Percentiles rank a stretch among this genome's conserved stretches.
These are phyloP conservation scores for Eucidaris tribuloides DNA, from an alignment of 35 echinoderm and acorn worm species.

Conservation along the genomic window DNA sequence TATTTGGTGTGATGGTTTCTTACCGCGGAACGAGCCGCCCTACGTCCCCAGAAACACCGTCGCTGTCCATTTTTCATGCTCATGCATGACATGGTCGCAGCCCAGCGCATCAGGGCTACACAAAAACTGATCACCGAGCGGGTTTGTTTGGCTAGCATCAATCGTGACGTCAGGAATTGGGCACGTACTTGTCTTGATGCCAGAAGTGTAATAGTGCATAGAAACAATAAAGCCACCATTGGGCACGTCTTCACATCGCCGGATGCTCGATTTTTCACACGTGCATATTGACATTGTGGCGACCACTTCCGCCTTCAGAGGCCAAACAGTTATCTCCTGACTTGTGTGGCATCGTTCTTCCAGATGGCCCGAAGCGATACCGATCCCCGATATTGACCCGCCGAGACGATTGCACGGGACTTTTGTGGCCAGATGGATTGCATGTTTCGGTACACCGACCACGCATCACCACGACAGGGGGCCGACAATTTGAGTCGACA, in stretches of 20 bases:
- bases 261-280: slow-evolving; percentile 33
- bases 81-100: too few species aligned
- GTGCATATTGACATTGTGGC: slow-evolving; percentile 53
- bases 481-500: slow-evolving; percentile 20
- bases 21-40: too few species aligned
- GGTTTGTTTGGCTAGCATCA: too few species aligned
- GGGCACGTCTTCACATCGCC: slow-evolving; percentile 28
- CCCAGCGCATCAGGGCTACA: too few species aligned
- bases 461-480: slow-evolving; percentile 8
- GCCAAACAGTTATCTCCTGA: slow-evolving; percentile 16
- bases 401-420: not conserved
- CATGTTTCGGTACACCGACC: not conserved
- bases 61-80: too few species aligned
- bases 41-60: too few species aligned
- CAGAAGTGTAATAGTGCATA: slow-evolving; percentile 36
- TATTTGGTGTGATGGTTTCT: too few species aligned
- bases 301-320: slow-evolving; percentile 28
- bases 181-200: slow-evolving; percentile 28
- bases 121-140: too few species aligned
- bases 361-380: slow-evolving; percentile 23
- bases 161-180: too few species aligned
- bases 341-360: slow-evolving; percentile 4
- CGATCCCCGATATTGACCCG: not conserved
- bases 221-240: slow-evolving; percentile 17
- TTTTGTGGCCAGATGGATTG: not conserved